A percentile compares a stretch with the other conserved stretches of the same genome.
These are phyloP conservation scores for Chroicocephalus ridibundus DNA, from an alignment of 2,113 vertebrate species.

Conservation along the genomic window DNA sequence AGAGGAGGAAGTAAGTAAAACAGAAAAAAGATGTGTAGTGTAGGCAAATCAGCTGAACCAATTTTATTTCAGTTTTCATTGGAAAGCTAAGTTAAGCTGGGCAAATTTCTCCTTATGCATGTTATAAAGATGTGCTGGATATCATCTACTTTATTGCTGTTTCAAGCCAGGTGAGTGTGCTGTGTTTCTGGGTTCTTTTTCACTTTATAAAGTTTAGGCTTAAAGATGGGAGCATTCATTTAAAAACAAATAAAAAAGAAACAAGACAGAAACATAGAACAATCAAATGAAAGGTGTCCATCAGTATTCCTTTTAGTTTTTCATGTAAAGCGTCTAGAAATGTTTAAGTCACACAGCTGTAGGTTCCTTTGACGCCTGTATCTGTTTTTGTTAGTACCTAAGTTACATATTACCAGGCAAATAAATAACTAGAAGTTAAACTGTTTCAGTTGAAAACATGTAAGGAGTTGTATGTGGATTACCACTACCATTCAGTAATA, in stretches of 20 bases:
- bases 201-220: neutral
- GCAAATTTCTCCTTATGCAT: neutral
- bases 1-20: constrained; percentile 67
- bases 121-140: neutral
- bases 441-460: constrained; percentile 57
- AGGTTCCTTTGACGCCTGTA: neutral
- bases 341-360: neutral
- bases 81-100: neutral
- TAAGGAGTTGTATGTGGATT: constrained; percentile 48
- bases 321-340: constrained; percentile 4
- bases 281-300: constrained; percentile 15
- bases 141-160: neutral
- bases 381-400: neutral
- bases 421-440: constrained; percentile 47
- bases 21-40: neutral
- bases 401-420: constrained; percentile 31
- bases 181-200: constrained; percentile 14
- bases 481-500: constrained; percentile 45
- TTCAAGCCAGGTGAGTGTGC: neutral
- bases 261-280: neutral
- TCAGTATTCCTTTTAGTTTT: constrained; percentile 39
- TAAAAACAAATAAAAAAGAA: neutral
- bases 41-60: constrained; percentile 42
- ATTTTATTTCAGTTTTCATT: constrained; percentile 11
- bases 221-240: neutral